These are phyloP conservation scores for Eupsittula cactorum DNA, from an alignment of 2,113 vertebrate genomes.

Conservation along the genomic window DNA sequence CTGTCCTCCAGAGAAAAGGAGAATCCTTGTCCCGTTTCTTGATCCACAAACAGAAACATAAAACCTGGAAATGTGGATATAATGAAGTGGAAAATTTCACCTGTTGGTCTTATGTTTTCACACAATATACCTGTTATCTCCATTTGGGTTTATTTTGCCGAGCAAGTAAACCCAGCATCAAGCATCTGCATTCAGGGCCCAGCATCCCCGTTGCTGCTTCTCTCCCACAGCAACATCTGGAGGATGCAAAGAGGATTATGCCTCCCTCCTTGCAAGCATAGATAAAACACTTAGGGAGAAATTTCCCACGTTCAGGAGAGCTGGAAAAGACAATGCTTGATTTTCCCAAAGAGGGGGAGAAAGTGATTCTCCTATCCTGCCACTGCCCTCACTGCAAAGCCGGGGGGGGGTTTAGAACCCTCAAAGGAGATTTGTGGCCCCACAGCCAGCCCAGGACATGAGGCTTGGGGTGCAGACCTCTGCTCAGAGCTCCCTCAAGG, in stretches of 20 bases:
- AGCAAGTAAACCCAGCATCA: not conserved
- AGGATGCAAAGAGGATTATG: not conserved
- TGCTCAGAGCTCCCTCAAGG: not conserved
- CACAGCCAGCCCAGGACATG: accelerated
- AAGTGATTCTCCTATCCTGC: not conserved
- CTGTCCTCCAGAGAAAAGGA: not conserved
- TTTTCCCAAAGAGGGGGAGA: not conserved
- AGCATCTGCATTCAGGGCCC: accelerated
- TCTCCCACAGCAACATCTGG: not conserved
- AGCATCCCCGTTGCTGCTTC: accelerated
- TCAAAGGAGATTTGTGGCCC: accelerated
- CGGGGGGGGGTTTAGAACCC: not conserved
- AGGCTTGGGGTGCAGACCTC: not conserved
- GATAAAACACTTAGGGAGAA: not conserved
- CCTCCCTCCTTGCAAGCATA: not conserved
- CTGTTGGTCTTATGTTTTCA: not conserved
- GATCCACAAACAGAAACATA: not conserved
- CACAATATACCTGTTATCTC: accelerated
- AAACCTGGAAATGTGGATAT: not conserved
- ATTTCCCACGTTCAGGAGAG: not conserved
- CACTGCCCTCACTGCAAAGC: not conserved
- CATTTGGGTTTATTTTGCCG: not conserved
- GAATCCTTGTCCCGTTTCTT: not conserved
- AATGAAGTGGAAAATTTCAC: not conserved
- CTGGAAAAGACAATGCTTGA: not conserved